These are phyloP conservation scores for Idaea biselata DNA, from an alignment of 2,888 invertebrate species.

Conservation along the genomic window DNA sequence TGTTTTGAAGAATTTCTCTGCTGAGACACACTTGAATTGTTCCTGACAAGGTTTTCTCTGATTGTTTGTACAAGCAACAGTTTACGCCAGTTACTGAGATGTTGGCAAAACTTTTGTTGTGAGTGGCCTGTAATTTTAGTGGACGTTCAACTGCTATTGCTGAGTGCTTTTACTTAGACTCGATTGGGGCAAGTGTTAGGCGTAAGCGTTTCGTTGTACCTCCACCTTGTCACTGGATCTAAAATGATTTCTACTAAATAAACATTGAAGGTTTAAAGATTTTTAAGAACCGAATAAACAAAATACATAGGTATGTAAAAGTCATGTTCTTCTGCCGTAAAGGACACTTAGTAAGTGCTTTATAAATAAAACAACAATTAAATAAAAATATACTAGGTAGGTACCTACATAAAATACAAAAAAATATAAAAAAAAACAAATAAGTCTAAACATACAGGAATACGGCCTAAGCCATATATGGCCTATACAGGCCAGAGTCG, in stretches of 20 bases:
- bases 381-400: too few relatives aligned
- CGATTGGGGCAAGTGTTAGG: conserved; percentile 24
- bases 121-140: conserved; percentile 63
- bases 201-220: conserved; percentile 10
- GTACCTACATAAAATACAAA: too few relatives aligned
- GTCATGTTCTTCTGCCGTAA: too few relatives aligned
- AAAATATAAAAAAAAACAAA: too few relatives aligned
- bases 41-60: conserved; percentile 15
- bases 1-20: conserved; percentile 4
- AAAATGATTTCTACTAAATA: neutral
- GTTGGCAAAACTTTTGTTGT: conserved; percentile 57
- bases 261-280: too few relatives aligned
- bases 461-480: too few relatives aligned
- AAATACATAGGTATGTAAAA: too few relatives aligned
- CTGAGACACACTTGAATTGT: conserved; percentile 9
- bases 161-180: conserved; percentile 58
- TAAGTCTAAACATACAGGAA: too few relatives aligned
- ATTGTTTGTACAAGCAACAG: conserved; percentile 33
- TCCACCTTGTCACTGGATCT: neutral
- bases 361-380: too few relatives aligned
- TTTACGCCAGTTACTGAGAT: conserved; percentile 48
- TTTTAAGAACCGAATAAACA: too few relatives aligned
- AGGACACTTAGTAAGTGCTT: too few relatives aligned
- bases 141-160: conserved; percentile 50
- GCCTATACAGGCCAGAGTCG: too few relatives aligned